Percentiles rank a stretch among this genome's conserved stretches.
phyloP scores from a whole-genome alignment of 2,888 invertebrate genomes.

The Callyntrura guangdongensis region DNA sequence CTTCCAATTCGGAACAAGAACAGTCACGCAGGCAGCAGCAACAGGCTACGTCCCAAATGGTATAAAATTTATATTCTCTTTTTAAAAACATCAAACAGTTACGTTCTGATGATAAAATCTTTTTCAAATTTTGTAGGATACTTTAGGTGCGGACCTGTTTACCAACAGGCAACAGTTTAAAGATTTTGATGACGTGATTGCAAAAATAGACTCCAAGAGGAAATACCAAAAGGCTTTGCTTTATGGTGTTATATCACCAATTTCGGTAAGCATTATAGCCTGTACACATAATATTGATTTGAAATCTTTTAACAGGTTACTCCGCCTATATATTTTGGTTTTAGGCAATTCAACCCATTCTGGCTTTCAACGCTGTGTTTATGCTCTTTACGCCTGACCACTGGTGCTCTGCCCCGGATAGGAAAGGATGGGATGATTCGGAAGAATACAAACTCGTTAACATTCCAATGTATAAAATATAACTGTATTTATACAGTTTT shows the following conservation, averaged over 20 bases:
- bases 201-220: slow-evolving; percentile 87
- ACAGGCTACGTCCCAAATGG: not conserved
- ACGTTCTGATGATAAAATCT: not conserved
- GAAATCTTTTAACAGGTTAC: not conserved
- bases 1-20: not conserved
- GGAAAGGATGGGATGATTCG: slow-evolving; percentile 86
- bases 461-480: slow-evolving; percentile 83
- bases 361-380: slow-evolving; percentile 87
- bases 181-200: slow-evolving; percentile 88
- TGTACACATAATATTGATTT: no score
- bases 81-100: not conserved
- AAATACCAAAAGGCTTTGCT: slow-evolving; percentile 88
- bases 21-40: not conserved
- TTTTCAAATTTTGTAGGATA: not conserved
- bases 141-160: not conserved
- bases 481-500: no score
- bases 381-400: slow-evolving; percentile 88
- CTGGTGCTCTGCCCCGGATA: slow-evolving; percentile 88
- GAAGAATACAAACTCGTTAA: slow-evolving; percentile 87
- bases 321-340: not conserved
- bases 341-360: slow-evolving; percentile 87
- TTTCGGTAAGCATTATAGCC: slow-evolving; percentile 85
- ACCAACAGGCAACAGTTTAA: slow-evolving; percentile 83
- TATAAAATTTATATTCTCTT: not conserved
- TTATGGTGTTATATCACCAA: slow-evolving; percentile 86